A percentile compares a stretch with the other conserved stretches of the same genome.
Conservation (phyloP, 2,888 invertebrate species). For the Tetanocera ferruginea region DNA sequence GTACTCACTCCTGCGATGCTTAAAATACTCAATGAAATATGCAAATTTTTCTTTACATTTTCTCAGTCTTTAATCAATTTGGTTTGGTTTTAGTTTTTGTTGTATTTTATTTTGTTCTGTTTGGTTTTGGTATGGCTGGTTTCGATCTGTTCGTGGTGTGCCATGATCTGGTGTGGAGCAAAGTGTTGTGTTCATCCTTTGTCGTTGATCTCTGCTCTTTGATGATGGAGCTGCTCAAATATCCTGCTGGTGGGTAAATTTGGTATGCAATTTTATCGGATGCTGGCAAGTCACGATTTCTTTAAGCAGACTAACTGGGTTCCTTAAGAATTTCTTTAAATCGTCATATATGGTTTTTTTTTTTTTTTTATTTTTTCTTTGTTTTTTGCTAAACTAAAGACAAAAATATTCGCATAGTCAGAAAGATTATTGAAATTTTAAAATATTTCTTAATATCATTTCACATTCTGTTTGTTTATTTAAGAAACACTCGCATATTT, state of each 20-base stretch:
- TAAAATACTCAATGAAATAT: constrained; percentile 69
- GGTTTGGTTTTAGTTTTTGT: constrained; percentile 1
- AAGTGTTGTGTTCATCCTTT: constrained; percentile 27
- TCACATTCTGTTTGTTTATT: no score
- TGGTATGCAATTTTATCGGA: constrained; percentile 64
- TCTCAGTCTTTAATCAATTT: constrained; percentile 29
- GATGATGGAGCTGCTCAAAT: constrained; percentile 61
- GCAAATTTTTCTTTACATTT: constrained; percentile 57
- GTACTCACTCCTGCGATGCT: constrained; percentile 55
- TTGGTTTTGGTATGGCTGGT: neutral
- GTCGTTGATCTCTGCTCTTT: constrained; percentile 37
- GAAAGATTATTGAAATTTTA: no score
- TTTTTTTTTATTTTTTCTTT: constrained; percentile 16
- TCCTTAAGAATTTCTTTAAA: neutral
- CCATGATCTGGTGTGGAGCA: constrained; percentile 3
- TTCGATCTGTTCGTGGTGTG: neutral
- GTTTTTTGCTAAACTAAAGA: neutral
- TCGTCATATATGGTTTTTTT: neutral
- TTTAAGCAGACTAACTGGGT: constrained; percentile 12
- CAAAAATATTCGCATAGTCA: neutral
- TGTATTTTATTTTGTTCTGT: neutral
- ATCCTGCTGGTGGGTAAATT: constrained; percentile 68
- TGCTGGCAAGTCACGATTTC: constrained; percentile 66
- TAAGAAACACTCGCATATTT: no score
- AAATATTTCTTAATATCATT: no score